Percentiles rank a stretch among this genome's conserved stretches.
Conservation (phyloP, 1,140 invertebrate species). For the Bombus breviceps region DNA sequence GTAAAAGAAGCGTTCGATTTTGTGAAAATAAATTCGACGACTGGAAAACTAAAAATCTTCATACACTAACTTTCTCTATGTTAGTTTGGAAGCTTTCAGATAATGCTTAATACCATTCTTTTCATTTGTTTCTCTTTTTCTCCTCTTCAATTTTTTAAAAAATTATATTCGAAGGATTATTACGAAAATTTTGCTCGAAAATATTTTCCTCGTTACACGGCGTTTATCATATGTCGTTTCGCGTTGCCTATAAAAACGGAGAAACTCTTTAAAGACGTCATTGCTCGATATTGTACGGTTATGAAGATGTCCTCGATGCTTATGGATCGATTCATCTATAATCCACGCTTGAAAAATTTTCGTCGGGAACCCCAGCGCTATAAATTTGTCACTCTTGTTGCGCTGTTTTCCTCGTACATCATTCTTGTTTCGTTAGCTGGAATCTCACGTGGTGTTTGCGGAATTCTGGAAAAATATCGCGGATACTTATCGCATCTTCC, state of each 20-base stretch:
- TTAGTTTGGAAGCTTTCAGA: too few relatives aligned
- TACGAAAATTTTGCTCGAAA: neutral
- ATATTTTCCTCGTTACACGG: neutral
- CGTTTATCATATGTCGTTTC: neutral
- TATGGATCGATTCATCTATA: slow-evolving; percentile 32
- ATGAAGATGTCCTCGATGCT: slow-evolving; percentile 26
- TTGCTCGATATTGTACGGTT: slow-evolving; percentile 3
- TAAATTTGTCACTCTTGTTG: slow-evolving; percentile 30
- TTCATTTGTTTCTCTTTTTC: too few relatives aligned
- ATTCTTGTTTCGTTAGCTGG: slow-evolving; percentile 29
- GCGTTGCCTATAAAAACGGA: neutral
- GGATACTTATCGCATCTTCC: slow-evolving; percentile 16
- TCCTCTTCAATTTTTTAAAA: too few relatives aligned
- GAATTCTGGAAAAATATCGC: slow-evolving; percentile 12
- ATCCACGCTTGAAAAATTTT: slow-evolving; percentile 25
- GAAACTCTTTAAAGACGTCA: neutral
- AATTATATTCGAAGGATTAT: too few relatives aligned
- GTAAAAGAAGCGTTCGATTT: too few relatives aligned
- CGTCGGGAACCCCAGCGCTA: neutral
- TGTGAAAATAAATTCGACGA: too few relatives aligned
- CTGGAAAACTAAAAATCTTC: too few relatives aligned
- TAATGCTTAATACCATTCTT: too few relatives aligned
- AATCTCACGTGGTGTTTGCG: slow-evolving; percentile 10
- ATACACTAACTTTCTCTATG: too few relatives aligned
- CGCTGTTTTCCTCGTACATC: slow-evolving; percentile 34